Base-by-base conservation (phyloP, 2,888 invertebrate species). In the Phorcus lineatus region DNA sequence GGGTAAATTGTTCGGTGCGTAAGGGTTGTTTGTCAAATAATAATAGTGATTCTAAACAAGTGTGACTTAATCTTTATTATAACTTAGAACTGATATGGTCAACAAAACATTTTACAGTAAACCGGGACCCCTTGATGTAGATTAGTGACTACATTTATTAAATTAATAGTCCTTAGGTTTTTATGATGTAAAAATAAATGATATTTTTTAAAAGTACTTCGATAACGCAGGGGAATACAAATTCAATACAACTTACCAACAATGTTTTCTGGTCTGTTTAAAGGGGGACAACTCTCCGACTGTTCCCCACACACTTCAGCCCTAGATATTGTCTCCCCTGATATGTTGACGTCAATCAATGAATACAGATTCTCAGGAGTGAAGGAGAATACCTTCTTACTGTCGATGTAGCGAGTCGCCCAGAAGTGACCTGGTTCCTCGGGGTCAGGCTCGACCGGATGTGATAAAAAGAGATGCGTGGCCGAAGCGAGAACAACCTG, bases 401-500 rank as follows among this genome's bases (percentile, higher is more conserved):
- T 81, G 80, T 88, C 85, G 28, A 81, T 86, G 83, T 82, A 85
- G 11, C 89, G 80, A 0, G 90, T 85, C 11, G 88, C 90, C 90
- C 90, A 90, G 82, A 87, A 88, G 70, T 82, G 85, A 0, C 90
- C 90, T 40, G 87, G 80, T 79, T 90, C 90, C 76, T 87, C 87
- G 9, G 87, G 87, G 74, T 88, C 88, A 0, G 90, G 90, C 77
- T 90, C 90, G 53, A 86, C 80, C 0, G 89, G 89, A 79, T 89
- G 89, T 82, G 90, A 90, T 67, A 89, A 85, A 82, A 90, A 90
- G n/a, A 90, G 84, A 75, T 85, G 85, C 19, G 86, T 86, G 16
- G 86, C 89, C 13, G 87, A 88, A 2, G 86, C 74, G 75, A 90
- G 70, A 2, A 90, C 82, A 17, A 89, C 88, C 86, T 88, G 75